phyloP scores from a whole-genome alignment of 2,113 vertebrate species.

The Dissostichus mawsoni region DNA sequence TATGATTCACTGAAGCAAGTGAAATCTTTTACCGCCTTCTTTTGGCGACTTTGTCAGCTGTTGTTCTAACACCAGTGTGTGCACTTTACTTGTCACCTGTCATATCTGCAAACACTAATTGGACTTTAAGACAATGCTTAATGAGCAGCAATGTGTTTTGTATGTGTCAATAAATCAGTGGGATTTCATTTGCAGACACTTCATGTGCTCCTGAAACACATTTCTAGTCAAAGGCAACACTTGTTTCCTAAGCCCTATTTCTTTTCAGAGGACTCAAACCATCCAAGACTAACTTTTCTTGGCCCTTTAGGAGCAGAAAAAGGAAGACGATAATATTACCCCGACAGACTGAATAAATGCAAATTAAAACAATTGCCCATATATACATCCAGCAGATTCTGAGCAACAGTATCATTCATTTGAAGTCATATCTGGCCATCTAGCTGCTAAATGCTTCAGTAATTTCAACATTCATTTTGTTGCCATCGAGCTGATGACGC shows the following conservation, averaged over 20 bases:
- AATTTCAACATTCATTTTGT: too few species aligned
- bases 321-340: too few species aligned
- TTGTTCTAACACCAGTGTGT: not conserved
- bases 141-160: constrained; percentile 2
- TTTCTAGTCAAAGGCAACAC: not conserved
- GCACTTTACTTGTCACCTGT: constrained; percentile 11
- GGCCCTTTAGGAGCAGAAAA: not conserved
- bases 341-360: not conserved
- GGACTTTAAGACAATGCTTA: not conserved
- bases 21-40: not conserved
- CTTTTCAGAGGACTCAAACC: not conserved
- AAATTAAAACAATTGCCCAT: not conserved
- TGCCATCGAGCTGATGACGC: too few species aligned
- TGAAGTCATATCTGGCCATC: too few species aligned
- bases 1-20: not conserved
- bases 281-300: not conserved
- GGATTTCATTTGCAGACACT: not conserved
- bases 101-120: constrained; percentile 6
- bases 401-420: too few species aligned
- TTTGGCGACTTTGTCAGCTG: not conserved
- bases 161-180: not conserved
- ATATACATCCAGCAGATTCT: not conserved
- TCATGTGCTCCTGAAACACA: not conserved
- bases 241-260: not conserved
- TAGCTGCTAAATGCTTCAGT: too few species aligned